Percentiles rank a stretch among this genome's conserved stretches.
Evolutionary conservation across 92 coral and sea anemone genomes (phyloP).

Genomic region (Paramuricea clavata): DNA sequence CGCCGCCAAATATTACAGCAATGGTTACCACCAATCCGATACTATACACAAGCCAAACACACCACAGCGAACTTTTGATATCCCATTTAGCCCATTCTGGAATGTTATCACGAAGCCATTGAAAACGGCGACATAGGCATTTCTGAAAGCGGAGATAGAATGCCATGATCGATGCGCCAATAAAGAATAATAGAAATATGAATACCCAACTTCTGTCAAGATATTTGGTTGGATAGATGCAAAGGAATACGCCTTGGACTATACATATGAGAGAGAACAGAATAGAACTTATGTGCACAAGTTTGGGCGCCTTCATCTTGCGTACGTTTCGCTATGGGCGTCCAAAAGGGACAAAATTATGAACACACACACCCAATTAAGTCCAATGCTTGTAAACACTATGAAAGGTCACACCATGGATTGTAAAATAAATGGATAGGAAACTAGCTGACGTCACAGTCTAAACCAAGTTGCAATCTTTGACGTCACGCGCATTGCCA

Average conservation of each 20-base stretch:
- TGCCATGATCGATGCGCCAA: background rate
- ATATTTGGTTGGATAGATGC: background rate
- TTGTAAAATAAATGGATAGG: too few relatives aligned
- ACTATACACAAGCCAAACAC: conserved; percentile 12
- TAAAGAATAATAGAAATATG: too few relatives aligned
- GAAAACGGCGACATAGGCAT: background rate
- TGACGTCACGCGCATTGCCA: too few relatives aligned
- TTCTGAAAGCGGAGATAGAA: background rate
- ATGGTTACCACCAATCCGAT: background rate
- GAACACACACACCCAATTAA: too few relatives aligned
- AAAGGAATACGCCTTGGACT: background rate
- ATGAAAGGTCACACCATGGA: too few relatives aligned
- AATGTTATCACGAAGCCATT: background rate
- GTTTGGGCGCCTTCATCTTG: background rate
- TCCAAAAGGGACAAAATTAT: too few relatives aligned
- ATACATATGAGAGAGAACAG: background rate
- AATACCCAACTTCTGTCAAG: background rate
- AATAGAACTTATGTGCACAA: background rate
- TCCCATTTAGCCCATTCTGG: background rate
- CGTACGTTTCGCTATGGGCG: too few relatives aligned
- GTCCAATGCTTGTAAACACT: too few relatives aligned
- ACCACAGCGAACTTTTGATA: background rate
- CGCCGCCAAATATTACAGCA: background rate
- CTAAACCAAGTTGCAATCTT: too few relatives aligned
- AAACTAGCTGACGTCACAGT: too few relatives aligned